phyloP scores from a whole-genome alignment of 2,797 vertebrate species.

The Sphaeramia orbicularis region DNA sequence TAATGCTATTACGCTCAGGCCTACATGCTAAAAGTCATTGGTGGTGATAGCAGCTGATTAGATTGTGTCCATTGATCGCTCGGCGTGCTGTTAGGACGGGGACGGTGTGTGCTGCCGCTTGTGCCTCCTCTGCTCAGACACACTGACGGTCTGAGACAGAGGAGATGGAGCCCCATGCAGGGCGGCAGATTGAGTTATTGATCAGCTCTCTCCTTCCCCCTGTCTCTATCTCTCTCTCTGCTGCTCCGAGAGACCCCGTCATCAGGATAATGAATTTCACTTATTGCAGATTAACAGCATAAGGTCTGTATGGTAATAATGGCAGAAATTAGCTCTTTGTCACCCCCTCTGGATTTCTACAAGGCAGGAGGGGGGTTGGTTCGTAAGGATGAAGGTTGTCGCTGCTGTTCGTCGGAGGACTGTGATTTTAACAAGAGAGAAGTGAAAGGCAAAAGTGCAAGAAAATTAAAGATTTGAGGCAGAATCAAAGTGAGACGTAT shows the following conservation, averaged over 20 bases:
- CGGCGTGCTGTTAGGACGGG: conserved; percentile 71
- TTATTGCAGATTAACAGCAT: conserved; percentile 82
- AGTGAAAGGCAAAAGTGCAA: conserved; percentile 34
- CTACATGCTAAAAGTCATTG: conserved; percentile 80
- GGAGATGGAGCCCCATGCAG: conserved; percentile 78
- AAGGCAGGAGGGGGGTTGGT: conserved; percentile 44
- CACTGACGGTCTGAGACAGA: conserved; percentile 74
- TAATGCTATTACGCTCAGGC: conserved; percentile 77
- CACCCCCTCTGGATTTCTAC: conserved; percentile 71
- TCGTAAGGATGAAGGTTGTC: conserved; percentile 55
- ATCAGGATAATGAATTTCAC: conserved; percentile 84
- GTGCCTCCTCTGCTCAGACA: conserved; percentile 62
- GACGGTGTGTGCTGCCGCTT: conserved; percentile 61
- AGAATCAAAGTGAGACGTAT: conserved; percentile 78
- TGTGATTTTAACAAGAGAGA: conserved; percentile 63
- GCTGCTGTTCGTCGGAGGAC: conserved; percentile 42
- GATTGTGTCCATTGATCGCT: conserved; percentile 84
- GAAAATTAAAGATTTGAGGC: conserved; percentile 63
- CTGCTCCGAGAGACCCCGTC: conserved; percentile 75
- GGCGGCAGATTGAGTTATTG: conserved; percentile 83
- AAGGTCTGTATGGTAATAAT: conserved; percentile 80
- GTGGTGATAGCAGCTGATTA: conserved; percentile 82
- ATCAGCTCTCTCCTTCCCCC: conserved; percentile 74
- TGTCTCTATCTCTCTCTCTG: conserved; percentile 65
- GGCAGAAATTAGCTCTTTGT: conserved; percentile 81